Conservation (phyloP, 2,888 invertebrate genomes). For the Drosophila merina region DNA sequence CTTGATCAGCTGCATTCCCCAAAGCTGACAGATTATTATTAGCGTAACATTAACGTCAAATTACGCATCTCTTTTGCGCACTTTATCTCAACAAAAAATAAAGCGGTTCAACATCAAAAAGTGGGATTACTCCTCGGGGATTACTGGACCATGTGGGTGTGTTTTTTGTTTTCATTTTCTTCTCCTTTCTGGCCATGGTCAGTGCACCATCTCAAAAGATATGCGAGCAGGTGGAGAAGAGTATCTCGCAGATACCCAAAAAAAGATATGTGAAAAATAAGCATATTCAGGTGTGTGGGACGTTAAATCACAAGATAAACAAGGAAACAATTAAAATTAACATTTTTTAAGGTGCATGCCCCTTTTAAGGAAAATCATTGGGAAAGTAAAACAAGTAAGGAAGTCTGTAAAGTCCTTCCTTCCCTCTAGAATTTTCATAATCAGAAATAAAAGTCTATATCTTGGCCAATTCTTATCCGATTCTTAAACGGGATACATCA, state of each 20-base stretch:
- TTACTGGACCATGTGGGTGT: slow-evolving; percentile 38
- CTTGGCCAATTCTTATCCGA: not conserved
- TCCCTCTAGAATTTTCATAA: too few species aligned
- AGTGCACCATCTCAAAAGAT: slow-evolving; percentile 23
- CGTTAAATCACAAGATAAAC: slow-evolving; percentile 4
- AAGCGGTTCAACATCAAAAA: slow-evolving; percentile 40
- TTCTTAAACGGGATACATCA: too few species aligned
- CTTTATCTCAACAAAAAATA: slow-evolving; percentile 58
- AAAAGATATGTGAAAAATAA: slow-evolving; percentile 3
- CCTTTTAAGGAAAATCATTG: not conserved
- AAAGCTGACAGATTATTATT: slow-evolving; percentile 80
- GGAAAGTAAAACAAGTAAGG: not conserved
- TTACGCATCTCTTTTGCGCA: slow-evolving; percentile 78
- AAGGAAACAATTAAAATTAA: not conserved
- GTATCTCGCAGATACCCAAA: slow-evolving; percentile 13
- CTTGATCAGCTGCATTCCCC: slow-evolving; percentile 35
- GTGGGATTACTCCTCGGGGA: slow-evolving; percentile 13
- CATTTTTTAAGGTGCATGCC: not conserved
- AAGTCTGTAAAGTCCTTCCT: not conserved
- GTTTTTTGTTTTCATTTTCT: not conserved
- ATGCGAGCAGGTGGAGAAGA: slow-evolving; percentile 30
- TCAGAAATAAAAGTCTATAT: not conserved
- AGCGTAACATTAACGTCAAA: slow-evolving; percentile 82
- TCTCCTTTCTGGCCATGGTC: slow-evolving; percentile 10
- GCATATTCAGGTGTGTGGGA: slow-evolving; percentile 12